Evolutionary conservation across 2,888 invertebrate genomes (phyloP), one percentile per base, ranked within the genome.

Genomic region (Vannuccia rotundouncinata): DNA sequence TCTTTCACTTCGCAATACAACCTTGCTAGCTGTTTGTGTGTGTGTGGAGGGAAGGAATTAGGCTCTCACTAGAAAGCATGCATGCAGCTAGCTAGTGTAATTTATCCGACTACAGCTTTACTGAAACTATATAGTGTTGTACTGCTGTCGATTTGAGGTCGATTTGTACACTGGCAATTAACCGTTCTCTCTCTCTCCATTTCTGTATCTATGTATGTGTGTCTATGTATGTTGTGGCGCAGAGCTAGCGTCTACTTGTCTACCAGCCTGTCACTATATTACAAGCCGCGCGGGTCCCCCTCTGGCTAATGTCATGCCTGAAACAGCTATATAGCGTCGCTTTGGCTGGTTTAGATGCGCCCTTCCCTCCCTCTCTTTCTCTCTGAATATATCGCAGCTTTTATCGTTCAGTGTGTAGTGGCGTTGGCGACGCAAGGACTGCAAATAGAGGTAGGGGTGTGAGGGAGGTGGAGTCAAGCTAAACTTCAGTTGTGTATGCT

Each of bases 151-250:
- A n/a, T n/a, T n/a, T 66, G 66, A 66, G 66, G 66, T 66, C 66
- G 66, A 66, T 66, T 66, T 66, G 66, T 66, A 66, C 66, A 66
- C 66, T 66, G 66, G 66, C 66, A 66, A 66, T 66, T 66, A 66
- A 22, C 66, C 22, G 66, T 66, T 5, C 10, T 22, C 22, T 66
- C 10, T 66, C 10, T 66, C 22, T 66, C 25, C 25, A 17, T 66
- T 13, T 66, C 25, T 22, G 2, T n/a, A n/a, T n/a, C 2, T n/a
- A 2, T 22, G 25, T 22, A 5, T 2, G 10, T 5, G 13, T 66
- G 25, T 66, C 22, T 66, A 66, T 66, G 66, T 66, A 22, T 66
- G 66, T 66, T 66, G 66, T 66, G 66, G 66, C 66, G 66, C 66
- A 66, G 66, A 66, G 66, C 66, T 66, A 66, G 66, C 66, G 66